Evolutionary conservation across 2,113 vertebrate genomes (phyloP).

Genomic region (Leiothrix lutea): DNA sequence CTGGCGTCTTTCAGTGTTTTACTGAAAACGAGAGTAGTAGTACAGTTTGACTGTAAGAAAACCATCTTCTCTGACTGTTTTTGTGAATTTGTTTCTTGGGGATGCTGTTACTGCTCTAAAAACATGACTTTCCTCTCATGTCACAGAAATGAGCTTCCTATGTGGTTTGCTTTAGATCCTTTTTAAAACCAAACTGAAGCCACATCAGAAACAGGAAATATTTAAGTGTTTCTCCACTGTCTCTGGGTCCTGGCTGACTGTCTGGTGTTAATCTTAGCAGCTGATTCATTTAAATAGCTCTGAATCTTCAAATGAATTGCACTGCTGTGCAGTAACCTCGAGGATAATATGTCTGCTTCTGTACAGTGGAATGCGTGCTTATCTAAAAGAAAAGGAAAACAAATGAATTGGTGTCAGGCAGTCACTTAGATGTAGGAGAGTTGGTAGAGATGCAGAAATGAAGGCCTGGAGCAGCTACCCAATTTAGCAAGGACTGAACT

Average conservation of each 20-base stretch:
- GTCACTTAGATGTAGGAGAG: background rate
- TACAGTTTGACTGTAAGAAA: background rate
- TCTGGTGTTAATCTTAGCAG: constrained; percentile 34
- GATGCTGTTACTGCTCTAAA: background rate
- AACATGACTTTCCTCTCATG: background rate
- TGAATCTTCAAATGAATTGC: background rate
- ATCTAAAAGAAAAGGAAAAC: background rate
- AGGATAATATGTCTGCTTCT: background rate
- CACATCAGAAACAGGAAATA: constrained; percentile 39
- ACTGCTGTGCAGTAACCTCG: background rate
- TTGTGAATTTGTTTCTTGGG: background rate
- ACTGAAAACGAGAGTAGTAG: background rate
- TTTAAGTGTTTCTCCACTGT: background rate
- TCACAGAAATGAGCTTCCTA: background rate
- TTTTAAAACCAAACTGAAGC: constrained; percentile 23
- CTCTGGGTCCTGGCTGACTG: background rate
- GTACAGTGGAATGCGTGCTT: background rate
- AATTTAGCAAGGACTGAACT: background rate
- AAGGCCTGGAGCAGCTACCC: background rate
- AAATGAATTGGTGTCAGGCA: background rate
- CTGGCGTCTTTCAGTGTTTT: background rate
- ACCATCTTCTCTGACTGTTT: background rate
- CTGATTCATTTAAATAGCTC: background rate
- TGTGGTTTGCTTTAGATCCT: constrained; percentile 29
- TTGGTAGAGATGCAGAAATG: background rate